Base-by-base conservation (phyloP, 2,797 vertebrate genomes). In the Rhabdophis nuchalis region DNA sequence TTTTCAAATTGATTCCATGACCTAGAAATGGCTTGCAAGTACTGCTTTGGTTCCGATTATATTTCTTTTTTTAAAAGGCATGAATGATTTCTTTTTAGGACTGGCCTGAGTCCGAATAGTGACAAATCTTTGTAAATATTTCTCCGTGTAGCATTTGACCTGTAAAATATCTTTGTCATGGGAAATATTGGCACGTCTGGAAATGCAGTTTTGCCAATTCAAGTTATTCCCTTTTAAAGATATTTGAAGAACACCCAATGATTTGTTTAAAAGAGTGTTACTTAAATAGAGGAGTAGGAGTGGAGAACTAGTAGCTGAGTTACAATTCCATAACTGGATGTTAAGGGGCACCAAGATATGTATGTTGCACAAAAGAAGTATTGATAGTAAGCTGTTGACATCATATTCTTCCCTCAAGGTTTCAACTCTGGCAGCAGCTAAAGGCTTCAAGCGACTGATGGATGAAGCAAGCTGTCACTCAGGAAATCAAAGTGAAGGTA, bases 171-270 rank as follows among this genome's bases (percentile, higher is more conserved):
- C 72, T 77, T 77, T 89, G 54, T 25, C 32, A 93, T 93, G 29
- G 92, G 91, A 93, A 77, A 93, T 7, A 86, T 61, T 92, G 88
- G 50, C 64, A 82, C 87, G 94, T 89, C 91, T 92, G 0, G 29
- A 93, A 60, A 91, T 6, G 54, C 64, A 93, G 56, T 57, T 60
- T 92, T 92, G 93, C 93, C 93, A 25, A 92, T 92, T 91, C 53
- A 91, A 64, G 64, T 93, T 90, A 93, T 91, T 56, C 54, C 68
- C 41, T 88, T 61, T 87, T 95, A 95, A 92, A 87, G 95, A 95
- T 41, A 5, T 25, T 91, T 94, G 56, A 88, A 72, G 88, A 92
- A 86, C 57, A 23, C 36, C 36, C 88, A 90, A 88, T 68, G 25
- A 27, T 85, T 90, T n/a, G 36, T 53, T 68, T 60, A 92, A 88